Conservation (phyloP, 1,140 invertebrate species). For the Drosophila kepulauana region DNA sequence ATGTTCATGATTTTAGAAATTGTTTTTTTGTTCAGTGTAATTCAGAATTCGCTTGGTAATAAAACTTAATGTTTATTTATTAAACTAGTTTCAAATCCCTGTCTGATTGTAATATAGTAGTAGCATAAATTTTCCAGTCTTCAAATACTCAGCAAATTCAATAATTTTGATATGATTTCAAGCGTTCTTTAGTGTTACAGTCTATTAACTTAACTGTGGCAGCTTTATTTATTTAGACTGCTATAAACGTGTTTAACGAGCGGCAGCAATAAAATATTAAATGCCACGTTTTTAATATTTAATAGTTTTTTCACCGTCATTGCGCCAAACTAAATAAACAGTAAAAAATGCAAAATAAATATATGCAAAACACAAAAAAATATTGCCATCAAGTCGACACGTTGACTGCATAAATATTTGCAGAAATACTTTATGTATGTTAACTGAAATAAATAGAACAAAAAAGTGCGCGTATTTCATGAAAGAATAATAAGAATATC, state of each 20-base stretch:
- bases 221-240: no score
- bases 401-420: slow-evolving; percentile 47
- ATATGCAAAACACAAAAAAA: slow-evolving; percentile 25
- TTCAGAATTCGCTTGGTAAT: no score
- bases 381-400: slow-evolving; percentile 10
- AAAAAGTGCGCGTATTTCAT: background rate
- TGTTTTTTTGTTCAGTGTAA: no score
- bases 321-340: background rate
- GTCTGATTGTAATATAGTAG: no score
- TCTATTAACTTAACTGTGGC: background rate
- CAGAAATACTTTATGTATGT: background rate
- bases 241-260: no score
- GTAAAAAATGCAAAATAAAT: slow-evolving; percentile 10
- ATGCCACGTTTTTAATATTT: slow-evolving; percentile 17
- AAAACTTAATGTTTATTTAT: no score
- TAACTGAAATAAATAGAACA: background rate
- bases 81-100: no score
- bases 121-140: no score
- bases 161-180: no score
- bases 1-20: no score
- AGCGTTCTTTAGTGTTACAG: no score
- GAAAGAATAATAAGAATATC: background rate
- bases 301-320: background rate
- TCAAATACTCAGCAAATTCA: no score
- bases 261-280: slow-evolving; percentile 13